Conservation (phyloP, 2,113 vertebrate species). For the Petroica traversi region DNA sequence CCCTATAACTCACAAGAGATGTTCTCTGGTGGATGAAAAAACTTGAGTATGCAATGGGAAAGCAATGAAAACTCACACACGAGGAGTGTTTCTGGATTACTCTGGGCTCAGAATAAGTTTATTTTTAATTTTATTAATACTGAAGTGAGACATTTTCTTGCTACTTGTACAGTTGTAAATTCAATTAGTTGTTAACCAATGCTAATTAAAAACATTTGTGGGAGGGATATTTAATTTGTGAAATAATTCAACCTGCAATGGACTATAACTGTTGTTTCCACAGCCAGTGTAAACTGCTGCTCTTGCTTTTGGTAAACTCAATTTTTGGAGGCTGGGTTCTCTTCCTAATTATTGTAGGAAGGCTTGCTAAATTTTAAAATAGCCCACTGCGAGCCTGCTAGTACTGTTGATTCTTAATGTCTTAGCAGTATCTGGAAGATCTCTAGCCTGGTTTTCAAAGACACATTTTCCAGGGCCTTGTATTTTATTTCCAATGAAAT, state of each 20-base stretch:
- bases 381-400: background rate
- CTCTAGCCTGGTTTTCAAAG: background rate
- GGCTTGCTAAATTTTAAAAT: background rate
- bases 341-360: background rate
- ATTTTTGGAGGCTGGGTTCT: background rate
- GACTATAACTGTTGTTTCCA: background rate
- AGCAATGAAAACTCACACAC: conserved; percentile 65
- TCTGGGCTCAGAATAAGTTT: conserved; percentile 77
- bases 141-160: background rate
- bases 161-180: background rate
- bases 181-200: background rate
- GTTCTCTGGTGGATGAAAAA: conserved; percentile 73
- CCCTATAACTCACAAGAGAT: conserved; percentile 59
- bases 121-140: background rate
- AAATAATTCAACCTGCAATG: background rate
- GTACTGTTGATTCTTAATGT: background rate
- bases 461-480: background rate
- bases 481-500: background rate
- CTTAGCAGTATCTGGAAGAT: background rate
- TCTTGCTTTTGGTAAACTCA: background rate
- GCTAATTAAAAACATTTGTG: background rate
- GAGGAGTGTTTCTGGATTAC: conserved; percentile 76
- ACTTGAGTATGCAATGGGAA: conserved; percentile 63
- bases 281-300: background rate
- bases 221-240: background rate